A percentile compares a stretch with the other conserved stretches of the same genome.
These are phyloP conservation scores for Drosophila peninsularis DNA, from an alignment of 2,888 invertebrate species.

Conservation along the genomic window DNA sequence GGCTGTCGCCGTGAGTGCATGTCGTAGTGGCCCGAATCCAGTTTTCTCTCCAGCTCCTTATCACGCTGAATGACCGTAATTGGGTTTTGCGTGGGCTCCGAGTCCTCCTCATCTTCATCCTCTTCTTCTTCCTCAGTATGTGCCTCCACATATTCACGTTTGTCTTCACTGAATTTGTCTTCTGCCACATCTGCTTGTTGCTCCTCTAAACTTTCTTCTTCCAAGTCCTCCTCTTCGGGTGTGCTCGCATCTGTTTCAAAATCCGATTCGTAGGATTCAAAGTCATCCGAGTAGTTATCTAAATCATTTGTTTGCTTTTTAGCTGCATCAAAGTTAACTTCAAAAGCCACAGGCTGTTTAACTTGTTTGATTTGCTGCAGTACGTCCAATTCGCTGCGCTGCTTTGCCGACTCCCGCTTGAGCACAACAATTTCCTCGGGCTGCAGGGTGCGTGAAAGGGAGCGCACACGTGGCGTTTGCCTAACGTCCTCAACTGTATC, in stretches of 20 bases:
- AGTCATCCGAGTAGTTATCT: slow-evolving; percentile 86
- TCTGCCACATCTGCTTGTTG: background rate
- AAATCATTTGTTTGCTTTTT: slow-evolving; percentile 50
- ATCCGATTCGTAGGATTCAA: slow-evolving; percentile 87
- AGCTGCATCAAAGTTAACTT: slow-evolving; percentile 76
- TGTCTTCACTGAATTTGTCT: background rate
- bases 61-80: slow-evolving; percentile 82
- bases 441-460: slow-evolving; percentile 75
- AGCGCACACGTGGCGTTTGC: slow-evolving; percentile 41
- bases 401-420: slow-evolving; percentile 67
- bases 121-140: background rate
- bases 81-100: slow-evolving; percentile 81
- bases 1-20: slow-evolving; percentile 77
- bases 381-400: slow-evolving; percentile 60
- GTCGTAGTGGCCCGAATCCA: slow-evolving; percentile 88
- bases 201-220: slow-evolving; percentile 13
- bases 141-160: background rate
- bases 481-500: slow-evolving; percentile 6
- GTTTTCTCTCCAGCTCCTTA: slow-evolving; percentile 86
- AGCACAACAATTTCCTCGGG: slow-evolving; percentile 80
- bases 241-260: slow-evolving; percentile 84
- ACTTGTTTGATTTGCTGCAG: slow-evolving; percentile 12
- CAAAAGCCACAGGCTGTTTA: slow-evolving; percentile 82
- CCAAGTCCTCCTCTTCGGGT: slow-evolving; percentile 50
- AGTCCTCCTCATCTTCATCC: slow-evolving; percentile 61